phyloP scores from a whole-genome alignment of 2,797 vertebrate species.

The Cynodonichthys magdalenae region DNA sequence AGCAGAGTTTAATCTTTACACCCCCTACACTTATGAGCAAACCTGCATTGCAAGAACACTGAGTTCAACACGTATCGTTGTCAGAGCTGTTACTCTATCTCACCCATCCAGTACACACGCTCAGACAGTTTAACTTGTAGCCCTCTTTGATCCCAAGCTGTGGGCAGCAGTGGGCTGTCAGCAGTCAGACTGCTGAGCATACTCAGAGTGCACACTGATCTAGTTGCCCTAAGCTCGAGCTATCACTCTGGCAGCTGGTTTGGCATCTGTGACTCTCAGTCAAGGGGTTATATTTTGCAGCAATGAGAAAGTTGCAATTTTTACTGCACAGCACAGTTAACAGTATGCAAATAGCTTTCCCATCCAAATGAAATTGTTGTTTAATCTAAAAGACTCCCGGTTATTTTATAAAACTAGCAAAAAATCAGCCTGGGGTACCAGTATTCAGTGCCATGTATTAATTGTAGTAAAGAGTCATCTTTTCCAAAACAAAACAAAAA shows the following conservation, averaged over 20 bases:
- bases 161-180: conserved; percentile 61
- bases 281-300: conserved; percentile 29
- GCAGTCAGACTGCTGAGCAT: conserved; percentile 45
- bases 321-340: conserved; percentile 23
- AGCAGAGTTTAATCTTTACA: not conserved
- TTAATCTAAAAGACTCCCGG: too few species aligned
- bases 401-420: too few species aligned
- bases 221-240: conserved; percentile 41
- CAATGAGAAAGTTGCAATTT: conserved; percentile 50
- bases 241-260: conserved; percentile 28
- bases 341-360: conserved; percentile 4
- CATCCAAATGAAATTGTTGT: conserved; percentile 11
- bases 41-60: not conserved
- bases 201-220: conserved; percentile 58
- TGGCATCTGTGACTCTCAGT: conserved; percentile 33
- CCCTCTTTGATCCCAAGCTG: conserved; percentile 36
- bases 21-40: not conserved
- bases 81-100: not conserved
- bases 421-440: too few species aligned
- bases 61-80: conserved; percentile 3
- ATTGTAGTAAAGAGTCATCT: too few species aligned
- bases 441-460: too few species aligned
- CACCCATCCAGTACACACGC: conserved; percentile 1
- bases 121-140: not conserved
- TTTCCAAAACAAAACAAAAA: too few species aligned